Base-by-base conservation (phyloP, 2,888 invertebrate genomes). In the Gymnosoma rotundatum region DNA sequence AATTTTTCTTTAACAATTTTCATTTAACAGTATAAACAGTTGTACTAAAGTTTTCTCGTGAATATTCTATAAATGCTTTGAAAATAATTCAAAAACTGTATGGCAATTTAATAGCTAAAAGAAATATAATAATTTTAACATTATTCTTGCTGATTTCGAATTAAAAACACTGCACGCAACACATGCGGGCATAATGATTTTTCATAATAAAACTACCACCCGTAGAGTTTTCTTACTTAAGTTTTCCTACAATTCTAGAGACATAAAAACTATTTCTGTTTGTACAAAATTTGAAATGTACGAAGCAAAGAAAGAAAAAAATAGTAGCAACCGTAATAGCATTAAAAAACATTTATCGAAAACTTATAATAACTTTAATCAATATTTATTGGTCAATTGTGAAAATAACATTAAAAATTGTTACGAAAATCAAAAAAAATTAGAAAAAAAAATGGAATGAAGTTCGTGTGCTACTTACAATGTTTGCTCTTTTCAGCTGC, bases 401-500 rank as follows among this genome's bases (percentile, higher is more conserved):
- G 38, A 66, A 72, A 58, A 73, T 50, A 50, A 38, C 21, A 7
- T 25, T 36, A 21, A 76, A 67, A 75, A 64, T 54, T 54, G 42
- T 64, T 64, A 54, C 9, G 38, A 70, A 42, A 45, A 63, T 20
- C 10, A 56, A 21, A 32, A 2, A 32, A 2, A 14, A n/a, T n/a
- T n/a, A n/a, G n/a, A 48, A 38, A 2, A 58, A 25, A 25, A 25
- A 25, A 25, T 25, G 1, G 56, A 50, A 16, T 42, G 20, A 21
- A 69, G 63, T 69, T 70, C n/a, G n/a, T 64, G 63, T 67, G 72
- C 69, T 90, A 92, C 92, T 92, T 87, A 92, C 92, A 92, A 87
- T 92, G 91, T 89, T 92, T 92, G 87, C 92, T 92, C 88, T 92
- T 91, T 88, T 92, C 92, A 85, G 92, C 92, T 83, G 90, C 88